Evolutionary conservation across 1,140 invertebrate species (phyloP).

Genomic region (Drosophila miranda): DNA sequence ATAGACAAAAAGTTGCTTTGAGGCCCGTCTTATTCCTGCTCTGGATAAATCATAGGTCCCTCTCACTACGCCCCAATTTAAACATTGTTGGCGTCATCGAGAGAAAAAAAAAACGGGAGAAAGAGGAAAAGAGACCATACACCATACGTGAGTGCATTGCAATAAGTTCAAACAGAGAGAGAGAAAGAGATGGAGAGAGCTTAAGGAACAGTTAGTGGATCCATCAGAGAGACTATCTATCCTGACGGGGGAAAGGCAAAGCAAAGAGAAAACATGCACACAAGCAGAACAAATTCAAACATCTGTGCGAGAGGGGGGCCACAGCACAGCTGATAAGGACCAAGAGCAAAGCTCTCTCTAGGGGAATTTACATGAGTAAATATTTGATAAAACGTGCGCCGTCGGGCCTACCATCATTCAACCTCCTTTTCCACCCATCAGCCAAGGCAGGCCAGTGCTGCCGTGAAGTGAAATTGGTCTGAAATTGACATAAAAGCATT

Average conservation of each 20-base stretch:
- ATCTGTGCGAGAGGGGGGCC: conserved; percentile 11
- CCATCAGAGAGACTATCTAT: too few relatives aligned
- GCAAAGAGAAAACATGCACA: too few relatives aligned
- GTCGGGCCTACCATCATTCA: background rate
- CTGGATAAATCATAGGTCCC: background rate
- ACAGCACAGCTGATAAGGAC: conserved; percentile 34
- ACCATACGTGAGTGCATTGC: background rate
- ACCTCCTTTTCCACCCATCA: background rate
- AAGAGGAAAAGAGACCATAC: background rate
- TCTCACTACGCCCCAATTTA: background rate
- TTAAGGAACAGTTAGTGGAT: too few relatives aligned
- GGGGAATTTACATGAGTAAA: conserved; percentile 47
- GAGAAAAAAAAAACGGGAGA: background rate
- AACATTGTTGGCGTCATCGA: background rate
- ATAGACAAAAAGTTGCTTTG: too few relatives aligned
- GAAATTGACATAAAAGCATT: conserved; percentile 56
- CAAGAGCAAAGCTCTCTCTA: conserved; percentile 19
- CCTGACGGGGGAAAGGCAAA: background rate
- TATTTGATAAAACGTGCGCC: conserved; percentile 55
- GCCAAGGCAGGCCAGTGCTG: background rate
- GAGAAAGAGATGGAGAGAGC: background rate
- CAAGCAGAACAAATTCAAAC: conserved; percentile 11
- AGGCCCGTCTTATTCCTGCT: conserved; percentile 12
- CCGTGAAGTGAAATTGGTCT: conserved; percentile 6
- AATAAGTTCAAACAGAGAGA: background rate